A percentile compares a stretch with the other conserved stretches of the same genome.
Evolutionary conservation across 2,797 vertebrate species (phyloP).

Genomic region (Pseudochromis fuscus): DNA sequence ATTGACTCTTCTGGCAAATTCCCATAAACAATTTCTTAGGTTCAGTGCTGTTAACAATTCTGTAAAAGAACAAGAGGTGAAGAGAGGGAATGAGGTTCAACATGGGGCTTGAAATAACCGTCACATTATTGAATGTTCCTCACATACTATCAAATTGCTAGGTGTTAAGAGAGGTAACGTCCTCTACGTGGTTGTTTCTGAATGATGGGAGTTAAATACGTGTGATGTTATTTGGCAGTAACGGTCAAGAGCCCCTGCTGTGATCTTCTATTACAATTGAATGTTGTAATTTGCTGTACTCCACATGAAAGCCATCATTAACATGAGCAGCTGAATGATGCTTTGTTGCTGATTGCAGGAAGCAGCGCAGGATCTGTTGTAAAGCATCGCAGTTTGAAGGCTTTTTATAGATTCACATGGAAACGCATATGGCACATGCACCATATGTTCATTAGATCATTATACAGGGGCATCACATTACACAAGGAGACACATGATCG

Average conservation of each 20-base stretch:
- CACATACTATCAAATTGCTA: slow-evolving; percentile 35
- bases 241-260: slow-evolving; percentile 54
- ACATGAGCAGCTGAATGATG: slow-evolving; percentile 45
- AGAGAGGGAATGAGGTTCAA: slow-evolving; percentile 48
- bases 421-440: slow-evolving; percentile 3
- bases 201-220: slow-evolving; percentile 56
- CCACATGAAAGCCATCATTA: slow-evolving; percentile 64
- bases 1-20: slow-evolving; percentile 52
- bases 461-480: slow-evolving; percentile 20
- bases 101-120: slow-evolving; percentile 38
- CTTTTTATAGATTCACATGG: slow-evolving; percentile 53
- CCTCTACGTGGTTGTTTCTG: slow-evolving; percentile 39
- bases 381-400: slow-evolving; percentile 6
- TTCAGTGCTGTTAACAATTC: slow-evolving; percentile 29
- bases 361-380: slow-evolving; percentile 28
- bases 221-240: slow-evolving; percentile 56
- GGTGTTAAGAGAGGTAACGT: slow-evolving; percentile 35
- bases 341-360: slow-evolving; percentile 61
- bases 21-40: slow-evolving; percentile 34
- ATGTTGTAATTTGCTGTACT: slow-evolving; percentile 66
- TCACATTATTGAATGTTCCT: slow-evolving; percentile 31
- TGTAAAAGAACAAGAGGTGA: slow-evolving; percentile 27
- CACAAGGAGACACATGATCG: slow-evolving; percentile 8
- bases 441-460: slow-evolving; percentile 25
- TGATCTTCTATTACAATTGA: slow-evolving; percentile 55